phyloP scores from a whole-genome alignment of 2,888 invertebrate species.

The Platycnemis pennipes region DNA sequence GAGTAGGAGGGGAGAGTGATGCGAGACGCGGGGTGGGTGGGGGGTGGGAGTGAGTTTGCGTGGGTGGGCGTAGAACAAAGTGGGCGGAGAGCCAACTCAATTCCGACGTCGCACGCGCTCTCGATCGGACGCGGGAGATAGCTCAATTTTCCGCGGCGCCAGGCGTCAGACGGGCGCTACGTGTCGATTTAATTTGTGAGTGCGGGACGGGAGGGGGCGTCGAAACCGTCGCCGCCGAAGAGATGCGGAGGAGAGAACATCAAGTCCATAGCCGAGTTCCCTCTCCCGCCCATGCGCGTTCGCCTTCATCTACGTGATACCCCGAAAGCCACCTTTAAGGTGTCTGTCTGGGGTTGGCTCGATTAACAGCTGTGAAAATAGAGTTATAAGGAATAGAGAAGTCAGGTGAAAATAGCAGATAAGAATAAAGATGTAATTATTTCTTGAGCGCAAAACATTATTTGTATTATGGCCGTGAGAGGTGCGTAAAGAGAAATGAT shows the following conservation, averaged over 20 bases:
- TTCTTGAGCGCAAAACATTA: too few relatives aligned
- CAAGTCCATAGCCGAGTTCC: neutral
- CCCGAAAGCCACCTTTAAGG: too few relatives aligned
- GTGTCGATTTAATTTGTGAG: neutral
- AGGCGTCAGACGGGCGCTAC: neutral
- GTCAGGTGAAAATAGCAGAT: too few relatives aligned
- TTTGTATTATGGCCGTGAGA: too few relatives aligned
- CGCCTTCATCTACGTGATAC: too few relatives aligned
- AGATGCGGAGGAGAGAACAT: neutral
- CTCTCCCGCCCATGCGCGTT: too few relatives aligned
- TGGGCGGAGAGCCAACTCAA: neutral
- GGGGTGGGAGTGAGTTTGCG: neutral
- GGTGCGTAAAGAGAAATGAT: too few relatives aligned
- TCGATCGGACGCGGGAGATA: neutral
- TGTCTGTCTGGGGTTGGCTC: too few relatives aligned
- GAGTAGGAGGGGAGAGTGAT: neutral
- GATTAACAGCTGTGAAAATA: too few relatives aligned
- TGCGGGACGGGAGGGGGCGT: neutral
- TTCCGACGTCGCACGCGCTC: neutral
- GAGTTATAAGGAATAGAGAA: too few relatives aligned
- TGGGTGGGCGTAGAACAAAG: neutral
- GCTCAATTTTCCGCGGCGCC: conserved; percentile 1
- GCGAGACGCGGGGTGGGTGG: neutral
- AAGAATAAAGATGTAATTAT: too few relatives aligned
- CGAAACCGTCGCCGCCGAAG: neutral